Percentiles rank a stretch among this genome's conserved stretches.
Evolutionary conservation across 2,797 vertebrate species (phyloP).

Genomic region (Crenuchus spilurus): DNA sequence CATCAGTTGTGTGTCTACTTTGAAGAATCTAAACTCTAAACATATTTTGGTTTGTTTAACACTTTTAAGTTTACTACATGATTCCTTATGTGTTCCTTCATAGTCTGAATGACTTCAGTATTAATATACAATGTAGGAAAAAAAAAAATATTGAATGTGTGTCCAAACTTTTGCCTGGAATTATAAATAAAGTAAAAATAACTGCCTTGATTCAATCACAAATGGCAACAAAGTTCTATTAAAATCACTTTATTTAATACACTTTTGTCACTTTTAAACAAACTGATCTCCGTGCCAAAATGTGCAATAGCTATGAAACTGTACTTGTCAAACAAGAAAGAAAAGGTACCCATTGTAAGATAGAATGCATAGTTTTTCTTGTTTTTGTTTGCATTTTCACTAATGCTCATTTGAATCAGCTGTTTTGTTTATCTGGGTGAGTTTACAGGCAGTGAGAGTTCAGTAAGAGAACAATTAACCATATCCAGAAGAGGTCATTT

Average conservation of each 20-base stretch:
- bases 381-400: background rate
- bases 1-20: too few relatives aligned
- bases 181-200: too few relatives aligned
- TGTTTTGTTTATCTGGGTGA: too few relatives aligned
- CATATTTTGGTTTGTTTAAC: too few relatives aligned
- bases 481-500: background rate
- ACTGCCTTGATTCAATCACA: background rate
- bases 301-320: conserved; percentile 3
- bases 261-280: conserved; percentile 57
- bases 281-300: conserved; percentile 1
- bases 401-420: background rate
- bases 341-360: background rate
- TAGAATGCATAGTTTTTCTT: background rate
- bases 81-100: too few relatives aligned
- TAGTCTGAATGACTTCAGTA: too few relatives aligned
- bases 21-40: too few relatives aligned
- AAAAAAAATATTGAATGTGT: too few relatives aligned
- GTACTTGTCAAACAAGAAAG: background rate
- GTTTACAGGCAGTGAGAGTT: background rate
- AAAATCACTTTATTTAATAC: conserved; percentile 74
- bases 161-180: too few relatives aligned
- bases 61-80: too few relatives aligned
- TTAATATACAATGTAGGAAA: too few relatives aligned
- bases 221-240: conserved; percentile 9
- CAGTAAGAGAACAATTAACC: background rate